phyloP scores from a whole-genome alignment of 2,888 invertebrate genomes.

The Lasiommata megera region DNA sequence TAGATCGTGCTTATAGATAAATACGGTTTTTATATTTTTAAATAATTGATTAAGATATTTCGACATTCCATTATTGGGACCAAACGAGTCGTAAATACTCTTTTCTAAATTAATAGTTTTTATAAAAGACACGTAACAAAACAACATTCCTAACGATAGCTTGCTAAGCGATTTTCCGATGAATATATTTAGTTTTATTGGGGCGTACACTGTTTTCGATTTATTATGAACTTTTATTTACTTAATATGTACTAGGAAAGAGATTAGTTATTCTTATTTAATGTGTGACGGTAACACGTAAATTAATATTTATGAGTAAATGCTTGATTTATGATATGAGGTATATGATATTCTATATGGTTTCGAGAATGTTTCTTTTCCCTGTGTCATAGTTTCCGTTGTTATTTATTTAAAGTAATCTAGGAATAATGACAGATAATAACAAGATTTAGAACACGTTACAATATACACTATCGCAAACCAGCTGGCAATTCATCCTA shows the following conservation, averaged over 20 bases:
- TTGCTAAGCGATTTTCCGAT: conserved; percentile 24
- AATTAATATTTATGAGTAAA: conserved; percentile 74
- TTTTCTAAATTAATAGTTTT: conserved; percentile 44
- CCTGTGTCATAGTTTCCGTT: conserved; percentile 75
- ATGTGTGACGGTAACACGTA: conserved; percentile 75
- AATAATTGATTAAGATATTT: conserved; percentile 30
- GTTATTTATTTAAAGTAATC: conserved; percentile 64
- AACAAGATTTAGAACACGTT: conserved; percentile 39
- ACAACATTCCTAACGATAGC: conserved; percentile 24
- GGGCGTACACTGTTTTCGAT: conserved; percentile 65
- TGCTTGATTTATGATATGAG: conserved; percentile 63
- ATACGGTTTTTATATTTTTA: conserved; percentile 10
- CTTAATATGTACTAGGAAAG: conserved; percentile 73
- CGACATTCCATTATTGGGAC: conserved; percentile 76
- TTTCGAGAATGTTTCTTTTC: conserved; percentile 64
- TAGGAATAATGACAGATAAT: conserved; percentile 23
- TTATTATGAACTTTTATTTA: conserved; percentile 67
- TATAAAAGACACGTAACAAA: conserved; percentile 24
- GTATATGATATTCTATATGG: conserved; percentile 64
- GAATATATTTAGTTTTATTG: conserved; percentile 24
- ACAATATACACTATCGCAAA: conserved; percentile 18
- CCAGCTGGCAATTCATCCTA: conserved; percentile 37
- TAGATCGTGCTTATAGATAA: conserved; percentile 11
- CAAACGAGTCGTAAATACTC: conserved; percentile 44
- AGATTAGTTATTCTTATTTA: conserved; percentile 79